A percentile compares a stretch with the other conserved stretches of the same genome.
Evolutionary conservation across 2,113 vertebrate species (phyloP).

Genomic region (Podarcis muralis): DNA sequence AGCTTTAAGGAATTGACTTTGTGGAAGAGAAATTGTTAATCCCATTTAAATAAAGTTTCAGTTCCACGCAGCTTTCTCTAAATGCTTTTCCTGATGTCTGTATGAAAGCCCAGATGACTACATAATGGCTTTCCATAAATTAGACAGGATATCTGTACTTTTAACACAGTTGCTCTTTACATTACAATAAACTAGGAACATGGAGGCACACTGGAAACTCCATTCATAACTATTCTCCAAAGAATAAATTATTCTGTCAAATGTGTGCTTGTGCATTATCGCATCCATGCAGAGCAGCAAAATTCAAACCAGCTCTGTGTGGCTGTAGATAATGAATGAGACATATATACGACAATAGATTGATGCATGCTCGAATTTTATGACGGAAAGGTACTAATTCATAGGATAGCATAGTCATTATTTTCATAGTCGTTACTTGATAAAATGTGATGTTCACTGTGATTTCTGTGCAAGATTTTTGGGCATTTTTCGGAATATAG

Average conservation of each 20-base stretch:
- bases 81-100: background rate
- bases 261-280: slow-evolving; percentile 4
- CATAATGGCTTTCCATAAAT: fast-evolving
- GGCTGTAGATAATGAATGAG: slow-evolving; percentile 37
- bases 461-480: background rate
- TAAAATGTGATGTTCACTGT: background rate
- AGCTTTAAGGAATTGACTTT: background rate
- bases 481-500: background rate
- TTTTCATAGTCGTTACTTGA: background rate
- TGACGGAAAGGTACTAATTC: slow-evolving; percentile 39
- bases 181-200: slow-evolving; percentile 7
- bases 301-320: slow-evolving; percentile 51
- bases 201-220: slow-evolving; percentile 3
- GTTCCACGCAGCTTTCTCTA: background rate
- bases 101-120: background rate
- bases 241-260: slow-evolving; percentile 12
- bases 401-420: slow-evolving; percentile 30
- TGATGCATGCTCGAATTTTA: slow-evolving; percentile 15
- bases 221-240: slow-evolving; percentile 8
- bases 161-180: slow-evolving; percentile 1
- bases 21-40: background rate
- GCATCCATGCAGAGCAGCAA: background rate
- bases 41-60: slow-evolving; percentile 6
- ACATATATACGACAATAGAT: slow-evolving; percentile 44
- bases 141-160: background rate